phyloP scores from a whole-genome alignment of 2,888 invertebrate genomes.

The Spialia ferax region DNA sequence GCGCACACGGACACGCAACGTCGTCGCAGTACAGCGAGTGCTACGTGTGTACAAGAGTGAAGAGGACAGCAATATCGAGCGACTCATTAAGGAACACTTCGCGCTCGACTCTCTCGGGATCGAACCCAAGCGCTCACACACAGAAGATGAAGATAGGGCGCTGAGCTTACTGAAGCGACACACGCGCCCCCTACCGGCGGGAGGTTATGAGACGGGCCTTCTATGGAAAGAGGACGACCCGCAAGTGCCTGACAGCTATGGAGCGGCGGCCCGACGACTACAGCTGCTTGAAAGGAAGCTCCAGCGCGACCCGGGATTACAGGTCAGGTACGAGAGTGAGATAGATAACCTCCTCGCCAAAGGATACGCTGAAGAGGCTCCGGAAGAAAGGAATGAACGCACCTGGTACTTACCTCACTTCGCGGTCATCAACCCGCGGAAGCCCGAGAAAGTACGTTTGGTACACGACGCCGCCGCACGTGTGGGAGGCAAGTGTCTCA shows the following conservation, averaged over 20 bases:
- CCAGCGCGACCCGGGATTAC: not conserved
- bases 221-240: not conserved
- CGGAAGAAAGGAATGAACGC: slow-evolving; percentile 11
- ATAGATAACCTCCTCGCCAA: not conserved
- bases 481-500: slow-evolving; percentile 34
- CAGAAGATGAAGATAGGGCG: slow-evolving; percentile 25
- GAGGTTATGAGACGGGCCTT: not conserved
- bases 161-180: not conserved
- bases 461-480: slow-evolving; percentile 45
- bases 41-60: not conserved
- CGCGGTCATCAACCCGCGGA: slow-evolving; percentile 40
- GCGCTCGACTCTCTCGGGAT: slow-evolving; percentile 2
- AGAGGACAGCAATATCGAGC: not conserved
- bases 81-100: slow-evolving; percentile 9
- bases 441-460: slow-evolving; percentile 42
- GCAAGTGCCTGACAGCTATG: not conserved
- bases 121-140: slow-evolving; percentile 1
- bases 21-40: not conserved
- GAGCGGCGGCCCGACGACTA: not conserved
- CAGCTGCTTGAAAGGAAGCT: not conserved
- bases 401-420: slow-evolving; percentile 46
- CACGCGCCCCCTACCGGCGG: no score
- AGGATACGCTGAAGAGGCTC: slow-evolving; percentile 37
- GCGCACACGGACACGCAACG: not conserved
- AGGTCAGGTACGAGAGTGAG: not conserved